These are phyloP conservation scores for Hippopotamyrus pictus DNA, from an alignment of 2,797 vertebrate species.

Conservation along the genomic window DNA sequence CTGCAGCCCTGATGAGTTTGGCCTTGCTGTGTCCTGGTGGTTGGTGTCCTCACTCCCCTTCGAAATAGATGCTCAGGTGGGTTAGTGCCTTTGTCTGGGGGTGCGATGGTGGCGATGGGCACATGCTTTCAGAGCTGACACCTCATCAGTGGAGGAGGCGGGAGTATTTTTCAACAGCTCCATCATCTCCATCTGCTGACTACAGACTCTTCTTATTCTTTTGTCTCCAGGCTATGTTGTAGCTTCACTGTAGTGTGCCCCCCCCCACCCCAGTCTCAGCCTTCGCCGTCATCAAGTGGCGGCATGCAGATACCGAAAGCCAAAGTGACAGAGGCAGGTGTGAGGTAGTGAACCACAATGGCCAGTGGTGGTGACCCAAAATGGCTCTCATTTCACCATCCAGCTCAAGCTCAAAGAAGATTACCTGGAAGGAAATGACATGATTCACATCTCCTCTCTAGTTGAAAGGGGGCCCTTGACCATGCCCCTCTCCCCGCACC, in stretches of 20 bases:
- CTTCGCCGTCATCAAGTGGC: conserved; percentile 56
- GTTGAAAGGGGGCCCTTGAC: not conserved
- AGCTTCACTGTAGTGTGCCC: conserved; percentile 34
- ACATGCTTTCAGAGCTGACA: conserved; percentile 26
- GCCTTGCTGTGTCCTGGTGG: not conserved
- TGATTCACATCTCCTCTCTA: conserved; percentile 24
- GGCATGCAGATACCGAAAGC: conserved; percentile 50
- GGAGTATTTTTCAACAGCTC: conserved; percentile 22
- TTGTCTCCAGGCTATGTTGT: conserved; percentile 30
- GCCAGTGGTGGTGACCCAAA: conserved; percentile 14
- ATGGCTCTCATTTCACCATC: conserved; percentile 17
- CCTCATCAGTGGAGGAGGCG: conserved; percentile 28
- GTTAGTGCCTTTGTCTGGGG: conserved; percentile 23
- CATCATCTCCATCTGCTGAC: conserved; percentile 50
- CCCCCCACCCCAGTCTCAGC: conserved; percentile 35
- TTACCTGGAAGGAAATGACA: conserved; percentile 29
- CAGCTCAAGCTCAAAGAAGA: conserved; percentile 28
- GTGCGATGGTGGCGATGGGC: conserved; percentile 7
- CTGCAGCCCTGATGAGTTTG: not conserved
- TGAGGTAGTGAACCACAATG: conserved; percentile 8
- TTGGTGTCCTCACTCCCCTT: conserved; percentile 4
- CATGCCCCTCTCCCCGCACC: not conserved
- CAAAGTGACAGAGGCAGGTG: not conserved
- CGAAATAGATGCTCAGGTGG: not conserved
- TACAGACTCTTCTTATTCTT: conserved; percentile 46